Base-by-base conservation (phyloP, 2,113 vertebrate genomes). In the Peromyscus maniculatus region DNA sequence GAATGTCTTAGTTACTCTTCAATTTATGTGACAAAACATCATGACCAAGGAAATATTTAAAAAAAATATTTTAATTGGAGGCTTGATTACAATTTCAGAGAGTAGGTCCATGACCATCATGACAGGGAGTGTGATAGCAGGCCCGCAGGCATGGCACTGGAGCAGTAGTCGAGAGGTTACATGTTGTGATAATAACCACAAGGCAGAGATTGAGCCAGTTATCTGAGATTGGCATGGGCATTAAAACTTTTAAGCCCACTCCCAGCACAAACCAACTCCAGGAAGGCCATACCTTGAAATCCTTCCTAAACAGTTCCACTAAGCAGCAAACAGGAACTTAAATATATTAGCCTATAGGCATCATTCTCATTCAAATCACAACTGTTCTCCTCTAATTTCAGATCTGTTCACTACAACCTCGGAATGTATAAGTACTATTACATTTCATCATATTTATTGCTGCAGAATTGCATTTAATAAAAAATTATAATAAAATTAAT, bases 91-190 rank as follows among this genome's bases (percentile, higher is more conserved):
- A 59, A 36, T 82, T 57, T 36, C 1, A 59, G 33, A 72, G 7
- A n/a, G 39, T 39, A 8, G n/a, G 5, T 57, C 3, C 33, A 59
- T 82, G 33, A n/a, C 7, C 33, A 24, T 59, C 11, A n/a, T n/a
- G 79, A 59, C 33, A 59, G 55, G 15, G 33, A 36, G 21, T 3
- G 19, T 36, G 31, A 5, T 8, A n/a, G 9, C 33, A 80, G 52
- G 31, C 5, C 36, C 31, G 0, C 10, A 22, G 1, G 33, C 33
- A 7, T n/a, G 10, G 55, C 0, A 24, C 9, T n/a, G 11, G 19
- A 24, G 10, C 19, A 17, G 5, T n/a, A 49, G 1, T 21, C 59
- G 31, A 82, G 21, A 59, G 21, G 4, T 82, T 82, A 13, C 2
- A 59, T 7, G 2, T 55, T 82, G 19, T 22, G 10, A 57, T 33